Conservation (phyloP, 2,113 vertebrate genomes). For the Azemiops feae region DNA sequence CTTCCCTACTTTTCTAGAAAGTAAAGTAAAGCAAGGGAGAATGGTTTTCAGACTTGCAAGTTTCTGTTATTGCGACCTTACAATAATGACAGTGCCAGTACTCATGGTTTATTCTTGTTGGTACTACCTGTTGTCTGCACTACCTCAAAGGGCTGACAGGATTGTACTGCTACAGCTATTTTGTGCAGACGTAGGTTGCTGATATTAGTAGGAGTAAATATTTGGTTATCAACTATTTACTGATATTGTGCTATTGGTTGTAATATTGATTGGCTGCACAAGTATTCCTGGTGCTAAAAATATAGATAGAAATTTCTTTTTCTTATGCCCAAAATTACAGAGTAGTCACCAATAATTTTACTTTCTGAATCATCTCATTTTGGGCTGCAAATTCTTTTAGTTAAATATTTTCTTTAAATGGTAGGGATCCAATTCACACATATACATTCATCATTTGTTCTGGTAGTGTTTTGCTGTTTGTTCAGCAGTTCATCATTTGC, state of each 20-base stretch:
- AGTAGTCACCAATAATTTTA: not conserved
- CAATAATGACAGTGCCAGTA: not conserved
- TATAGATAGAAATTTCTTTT: not conserved
- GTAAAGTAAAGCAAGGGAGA: not conserved
- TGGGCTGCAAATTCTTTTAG: not conserved
- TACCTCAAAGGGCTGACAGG: not conserved
- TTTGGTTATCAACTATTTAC: not conserved
- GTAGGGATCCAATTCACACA: not conserved
- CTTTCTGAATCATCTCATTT: not conserved
- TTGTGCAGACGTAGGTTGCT: not conserved
- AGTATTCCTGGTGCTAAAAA: not conserved
- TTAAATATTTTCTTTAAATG: not conserved
- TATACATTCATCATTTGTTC: not conserved
- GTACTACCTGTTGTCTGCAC: not conserved
- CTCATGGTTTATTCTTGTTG: not conserved
- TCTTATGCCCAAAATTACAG: not conserved
- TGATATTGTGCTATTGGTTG: not conserved
- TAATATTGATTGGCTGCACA: not conserved
- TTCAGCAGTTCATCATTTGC: not conserved
- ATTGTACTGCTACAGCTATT: not conserved
- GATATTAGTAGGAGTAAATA: not conserved
- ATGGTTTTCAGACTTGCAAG: not conserved
- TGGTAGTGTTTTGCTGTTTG: not conserved
- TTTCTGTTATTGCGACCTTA: not conserved
- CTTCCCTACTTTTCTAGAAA: not conserved